Percentiles rank a stretch among this genome's conserved stretches.
Conservation (phyloP, 2,113 vertebrate species). For the Rhinopomastus cyanomelas region DNA sequence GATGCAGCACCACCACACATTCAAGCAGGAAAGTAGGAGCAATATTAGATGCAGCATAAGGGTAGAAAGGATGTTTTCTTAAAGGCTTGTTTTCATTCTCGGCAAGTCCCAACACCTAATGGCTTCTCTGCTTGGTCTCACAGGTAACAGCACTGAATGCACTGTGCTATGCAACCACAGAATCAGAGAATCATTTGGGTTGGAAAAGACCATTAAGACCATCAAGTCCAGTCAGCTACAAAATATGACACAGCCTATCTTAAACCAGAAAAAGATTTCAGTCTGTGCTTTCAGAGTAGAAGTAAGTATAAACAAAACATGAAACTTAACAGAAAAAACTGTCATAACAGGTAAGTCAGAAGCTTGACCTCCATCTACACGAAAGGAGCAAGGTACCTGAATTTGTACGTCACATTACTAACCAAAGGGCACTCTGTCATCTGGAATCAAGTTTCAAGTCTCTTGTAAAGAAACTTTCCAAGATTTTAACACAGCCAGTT, state of each 20-base stretch:
- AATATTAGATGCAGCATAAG: not conserved
- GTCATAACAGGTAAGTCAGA: not conserved
- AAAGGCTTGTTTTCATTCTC: not conserved
- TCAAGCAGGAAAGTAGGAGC: not conserved
- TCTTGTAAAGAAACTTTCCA: not conserved
- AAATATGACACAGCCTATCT: not conserved
- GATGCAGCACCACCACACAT: not conserved
- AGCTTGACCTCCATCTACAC: not conserved
- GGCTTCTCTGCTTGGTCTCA: not conserved
- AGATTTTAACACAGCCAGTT: not conserved
- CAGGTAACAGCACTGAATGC: not conserved
- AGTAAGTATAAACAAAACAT: not conserved
- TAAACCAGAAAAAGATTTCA: not conserved
- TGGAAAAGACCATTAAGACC: too few relatives aligned
- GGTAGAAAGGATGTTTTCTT: not conserved
- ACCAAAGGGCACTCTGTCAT: not conserved
- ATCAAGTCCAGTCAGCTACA: too few relatives aligned
- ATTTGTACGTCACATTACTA: not conserved
- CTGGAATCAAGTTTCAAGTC: not conserved
- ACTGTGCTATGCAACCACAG: not conserved
- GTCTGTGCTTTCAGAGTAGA: not conserved
- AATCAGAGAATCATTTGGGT: too few relatives aligned
- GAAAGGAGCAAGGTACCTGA: not conserved
- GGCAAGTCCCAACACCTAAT: not conserved
- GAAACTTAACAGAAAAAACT: not conserved